phyloP scores from a whole-genome alignment of 2,888 invertebrate genomes.

The Thalpophila matura region DNA sequence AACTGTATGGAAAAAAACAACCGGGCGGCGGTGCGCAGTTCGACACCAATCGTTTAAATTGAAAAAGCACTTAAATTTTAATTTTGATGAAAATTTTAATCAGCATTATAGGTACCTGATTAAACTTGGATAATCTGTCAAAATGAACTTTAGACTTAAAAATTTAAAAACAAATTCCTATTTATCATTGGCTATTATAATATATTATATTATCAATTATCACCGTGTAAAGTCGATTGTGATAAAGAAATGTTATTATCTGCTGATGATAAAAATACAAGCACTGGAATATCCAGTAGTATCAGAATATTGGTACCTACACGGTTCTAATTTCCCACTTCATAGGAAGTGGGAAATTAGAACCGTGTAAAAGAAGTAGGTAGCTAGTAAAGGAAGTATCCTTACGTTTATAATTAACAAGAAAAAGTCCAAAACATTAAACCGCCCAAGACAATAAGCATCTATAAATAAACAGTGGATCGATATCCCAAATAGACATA shows the following conservation, averaged over 20 bases:
- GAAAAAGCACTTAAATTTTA: too few relatives aligned
- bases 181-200: conserved; percentile 14
- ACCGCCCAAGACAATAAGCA: conserved; percentile 69
- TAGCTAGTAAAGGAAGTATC: conserved; percentile 30
- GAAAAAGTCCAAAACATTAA: conserved; percentile 32
- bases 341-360: too few relatives aligned
- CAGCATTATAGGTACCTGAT: neutral
- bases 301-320: neutral
- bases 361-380: neutral
- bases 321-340: neutral
- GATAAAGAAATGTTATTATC: conserved; percentile 5
- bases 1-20: too few relatives aligned
- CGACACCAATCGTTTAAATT: too few relatives aligned
- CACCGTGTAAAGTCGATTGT: neutral
- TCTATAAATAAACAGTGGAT: conserved; percentile 71
- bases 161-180: conserved; percentile 7
- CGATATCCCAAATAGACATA: conserved; percentile 76
- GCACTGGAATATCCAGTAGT: neutral
- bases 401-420: conserved; percentile 4
- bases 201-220: too few relatives aligned
- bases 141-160: conserved; percentile 17
- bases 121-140: neutral
- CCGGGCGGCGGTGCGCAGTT: too few relatives aligned
- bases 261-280: neutral
- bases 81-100: too few relatives aligned